These are phyloP conservation scores for Mayetiola destructor DNA, from an alignment of 2,888 invertebrate genomes.

Conservation along the genomic window DNA sequence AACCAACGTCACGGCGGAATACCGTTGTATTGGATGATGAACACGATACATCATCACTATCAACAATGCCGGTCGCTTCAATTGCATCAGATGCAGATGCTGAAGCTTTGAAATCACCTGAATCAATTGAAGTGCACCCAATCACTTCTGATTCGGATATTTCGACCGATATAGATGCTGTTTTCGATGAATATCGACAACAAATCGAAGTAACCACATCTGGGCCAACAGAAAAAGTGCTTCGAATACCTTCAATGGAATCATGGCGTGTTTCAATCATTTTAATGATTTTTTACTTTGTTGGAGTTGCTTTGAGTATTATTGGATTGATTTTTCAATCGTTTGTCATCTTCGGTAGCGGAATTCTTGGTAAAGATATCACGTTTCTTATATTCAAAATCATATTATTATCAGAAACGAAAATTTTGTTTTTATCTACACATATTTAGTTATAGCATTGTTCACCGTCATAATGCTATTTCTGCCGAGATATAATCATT, in stretches of 20 bases:
- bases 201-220: slow-evolving; percentile 45
- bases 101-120: background rate
- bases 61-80: slow-evolving; percentile 28
- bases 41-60: slow-evolving; percentile 31
- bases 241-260: slow-evolving; percentile 31
- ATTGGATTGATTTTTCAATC: slow-evolving; percentile 22
- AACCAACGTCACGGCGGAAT: slow-evolving; percentile 32
- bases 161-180: slow-evolving; percentile 63
- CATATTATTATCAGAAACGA: background rate
- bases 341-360: background rate
- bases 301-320: slow-evolving; percentile 28
- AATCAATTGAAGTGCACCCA: slow-evolving; percentile 20
- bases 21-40: slow-evolving; percentile 16
- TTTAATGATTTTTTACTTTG: slow-evolving; percentile 27
- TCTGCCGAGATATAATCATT: slow-evolving; percentile 32
- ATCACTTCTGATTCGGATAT: slow-evolving; percentile 52
- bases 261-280: slow-evolving; percentile 33
- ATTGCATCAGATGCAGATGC: background rate
- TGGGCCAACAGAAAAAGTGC: slow-evolving; percentile 31
- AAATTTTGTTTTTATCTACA: background rate
- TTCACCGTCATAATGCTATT: slow-evolving; percentile 32
- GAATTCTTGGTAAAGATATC: background rate
- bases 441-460: slow-evolving; percentile 24
- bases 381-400: background rate
- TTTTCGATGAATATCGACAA: slow-evolving; percentile 61